Percentiles rank a stretch among this genome's conserved stretches.
These are phyloP conservation scores for Tinea trinotella DNA, from an alignment of 2,888 invertebrate species.

Conservation along the genomic window DNA sequence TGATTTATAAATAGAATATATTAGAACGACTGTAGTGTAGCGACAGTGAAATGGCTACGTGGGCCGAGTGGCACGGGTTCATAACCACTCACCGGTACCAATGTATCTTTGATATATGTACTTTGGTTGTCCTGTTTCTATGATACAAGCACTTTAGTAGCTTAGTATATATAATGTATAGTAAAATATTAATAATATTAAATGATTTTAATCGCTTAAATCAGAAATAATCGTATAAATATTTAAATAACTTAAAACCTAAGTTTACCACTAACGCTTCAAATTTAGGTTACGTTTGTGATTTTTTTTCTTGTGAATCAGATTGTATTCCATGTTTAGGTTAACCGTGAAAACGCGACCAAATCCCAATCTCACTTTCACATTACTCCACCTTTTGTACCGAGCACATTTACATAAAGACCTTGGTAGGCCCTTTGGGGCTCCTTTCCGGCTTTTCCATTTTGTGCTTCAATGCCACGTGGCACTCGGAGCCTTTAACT, in stretches of 20 bases:
- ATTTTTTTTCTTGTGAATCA: conserved; percentile 22
- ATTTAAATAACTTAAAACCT: neutral
- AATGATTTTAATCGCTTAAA: too few species aligned
- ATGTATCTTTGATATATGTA: too few species aligned
- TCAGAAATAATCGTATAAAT: too few species aligned
- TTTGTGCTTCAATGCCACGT: conserved; percentile 59
- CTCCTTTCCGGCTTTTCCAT: conserved; percentile 60
- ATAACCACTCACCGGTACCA: too few species aligned
- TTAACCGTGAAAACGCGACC: conserved; percentile 40
- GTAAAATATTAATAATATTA: too few species aligned
- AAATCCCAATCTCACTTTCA: conserved; percentile 54
- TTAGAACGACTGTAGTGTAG: too few species aligned
- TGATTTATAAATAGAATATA: too few species aligned
- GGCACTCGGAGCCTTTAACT: conserved; percentile 37
- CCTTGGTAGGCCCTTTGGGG: conserved; percentile 55
- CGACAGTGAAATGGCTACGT: too few species aligned
- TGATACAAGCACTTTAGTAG: too few species aligned
- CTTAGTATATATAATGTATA: too few species aligned
- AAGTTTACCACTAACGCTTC: neutral
- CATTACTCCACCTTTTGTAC: conserved; percentile 59
- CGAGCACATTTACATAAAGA: conserved; percentile 63
- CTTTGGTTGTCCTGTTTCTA: too few species aligned
- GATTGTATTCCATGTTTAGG: conserved; percentile 6
- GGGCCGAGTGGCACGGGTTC: too few species aligned
- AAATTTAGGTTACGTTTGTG: conserved; percentile 26